Conservation (phyloP, 2,797 vertebrate genomes). For the Takifugu rubripes region DNA sequence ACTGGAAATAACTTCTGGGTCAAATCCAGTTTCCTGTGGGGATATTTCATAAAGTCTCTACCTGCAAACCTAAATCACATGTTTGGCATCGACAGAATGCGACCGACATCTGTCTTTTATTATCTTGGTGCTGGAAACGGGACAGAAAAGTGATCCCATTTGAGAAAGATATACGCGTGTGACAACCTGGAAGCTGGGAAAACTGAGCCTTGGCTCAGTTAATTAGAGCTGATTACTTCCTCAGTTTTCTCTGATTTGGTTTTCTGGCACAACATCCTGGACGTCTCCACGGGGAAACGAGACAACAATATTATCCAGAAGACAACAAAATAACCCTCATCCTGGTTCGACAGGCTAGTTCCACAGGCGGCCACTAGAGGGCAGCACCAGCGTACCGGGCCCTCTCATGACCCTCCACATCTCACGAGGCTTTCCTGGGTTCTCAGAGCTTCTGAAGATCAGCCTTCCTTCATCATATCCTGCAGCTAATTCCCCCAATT, state of each 20-base stretch:
- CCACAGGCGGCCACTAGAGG: conserved; percentile 49
- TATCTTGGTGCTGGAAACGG: neutral
- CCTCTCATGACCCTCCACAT: neutral
- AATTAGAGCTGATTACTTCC: neutral
- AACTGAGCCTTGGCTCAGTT: too few species aligned
- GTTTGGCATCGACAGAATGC: too few species aligned
- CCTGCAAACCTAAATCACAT: too few species aligned
- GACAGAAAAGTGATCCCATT: neutral
- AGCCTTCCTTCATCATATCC: neutral
- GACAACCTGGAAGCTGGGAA: neutral
- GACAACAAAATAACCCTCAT: neutral
- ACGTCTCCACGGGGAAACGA: neutral
- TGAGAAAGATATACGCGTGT: neutral
- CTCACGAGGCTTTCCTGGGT: conserved; percentile 32
- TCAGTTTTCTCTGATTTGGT: neutral
- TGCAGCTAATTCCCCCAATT: neutral
- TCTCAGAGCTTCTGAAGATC: neutral
- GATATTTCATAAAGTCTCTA: too few species aligned
- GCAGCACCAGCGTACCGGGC: conserved; percentile 36
- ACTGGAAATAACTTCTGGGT: neutral
- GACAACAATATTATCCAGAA: too few species aligned
- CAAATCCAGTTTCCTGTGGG: neutral
- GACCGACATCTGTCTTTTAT: neutral
- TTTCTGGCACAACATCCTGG: neutral
- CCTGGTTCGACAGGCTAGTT: neutral